Percentiles rank a stretch among this genome's conserved stretches.
Conservation (phyloP, 2,888 invertebrate species). For the Cephalotes varians region DNA sequence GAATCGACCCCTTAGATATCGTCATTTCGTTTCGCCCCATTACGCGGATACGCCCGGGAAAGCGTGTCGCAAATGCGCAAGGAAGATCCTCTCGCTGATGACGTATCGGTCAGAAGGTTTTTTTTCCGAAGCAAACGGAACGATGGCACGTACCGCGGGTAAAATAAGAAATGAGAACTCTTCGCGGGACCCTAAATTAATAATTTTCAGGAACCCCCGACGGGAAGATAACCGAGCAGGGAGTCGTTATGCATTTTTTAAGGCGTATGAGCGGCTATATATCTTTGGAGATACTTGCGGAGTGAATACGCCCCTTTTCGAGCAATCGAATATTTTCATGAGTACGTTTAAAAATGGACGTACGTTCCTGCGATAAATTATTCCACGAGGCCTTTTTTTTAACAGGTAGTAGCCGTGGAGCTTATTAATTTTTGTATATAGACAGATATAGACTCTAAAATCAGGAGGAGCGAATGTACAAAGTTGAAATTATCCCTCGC, state of each 20-base stretch:
- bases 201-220: slow-evolving; percentile 17
- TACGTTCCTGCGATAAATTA: neutral
- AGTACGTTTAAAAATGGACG: slow-evolving; percentile 12
- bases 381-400: neutral
- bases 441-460: too few relatives aligned
- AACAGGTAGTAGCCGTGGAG: too few relatives aligned
- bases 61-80: slow-evolving; percentile 27
- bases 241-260: slow-evolving; percentile 34
- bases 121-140: slow-evolving; percentile 9
- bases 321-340: neutral
- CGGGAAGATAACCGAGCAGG: slow-evolving; percentile 11
- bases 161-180: slow-evolving; percentile 34
- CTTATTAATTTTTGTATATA: neutral
- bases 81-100: neutral
- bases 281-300: slow-evolving; percentile 1
- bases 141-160: slow-evolving; percentile 17
- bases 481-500: neutral
- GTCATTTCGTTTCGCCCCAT: neutral
- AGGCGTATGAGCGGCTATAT: neutral
- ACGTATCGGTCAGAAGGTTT: neutral
- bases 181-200: slow-evolving; percentile 18
- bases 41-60: slow-evolving; percentile 1
- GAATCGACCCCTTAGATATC: slow-evolving; percentile 1
- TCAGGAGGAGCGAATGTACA: too few relatives aligned
- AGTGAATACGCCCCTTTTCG: slow-evolving; percentile 3